Evolutionary conservation across 2,888 invertebrate genomes (phyloP), one percentile per base, ranked within the genome.

Genomic region (Pyrrhosoma nymphula): DNA sequence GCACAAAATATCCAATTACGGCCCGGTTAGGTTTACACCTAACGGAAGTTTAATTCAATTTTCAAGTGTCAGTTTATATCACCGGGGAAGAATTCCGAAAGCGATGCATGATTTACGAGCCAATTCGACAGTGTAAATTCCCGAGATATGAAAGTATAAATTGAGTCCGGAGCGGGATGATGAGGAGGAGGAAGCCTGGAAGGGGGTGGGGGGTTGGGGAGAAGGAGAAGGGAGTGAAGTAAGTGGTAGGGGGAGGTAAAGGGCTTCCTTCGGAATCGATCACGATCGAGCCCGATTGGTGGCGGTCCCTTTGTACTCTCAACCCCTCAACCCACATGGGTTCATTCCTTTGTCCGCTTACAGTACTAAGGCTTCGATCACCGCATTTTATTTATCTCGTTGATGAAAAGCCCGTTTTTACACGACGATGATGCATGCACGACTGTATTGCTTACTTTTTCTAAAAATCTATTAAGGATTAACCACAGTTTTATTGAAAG

Each of bases 21-120:
- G 0, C 16, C 26, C 4, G 35, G 16, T 35, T 35, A 16, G 16
- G 35, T 35, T 35, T 14, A 82, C 82, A 35, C 82, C 14, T 0
- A 35, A 14, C 30, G 82, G 82, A 82, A 82, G 82, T 82, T 35
- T 35, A 10, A 14, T 16, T 35, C 35, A 16, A 82, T 82, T 35
- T 82, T 4, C 18, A 35, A 82, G 82, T 35, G 82, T 16, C 35
- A 82, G 18, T 35, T 18, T 0, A 35, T 14, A 30, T 82, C 82
- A 82, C 14, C 4, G 16, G 35, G 18, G 35, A 35, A 16, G 30
- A 82, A 82, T 14, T 35, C 14, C 2, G 82, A 18, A 35, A 4
- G 30, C 14, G 16, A 82, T 82, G 82, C 82, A 82, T 82, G 82
- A 82, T 82, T 82, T 35, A 82, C 35, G 82, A 82, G 82, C 82